A percentile compares a stretch with the other conserved stretches of the same genome.
Conservation (phyloP, 2,797 vertebrate species). For the Tapera naevia region DNA sequence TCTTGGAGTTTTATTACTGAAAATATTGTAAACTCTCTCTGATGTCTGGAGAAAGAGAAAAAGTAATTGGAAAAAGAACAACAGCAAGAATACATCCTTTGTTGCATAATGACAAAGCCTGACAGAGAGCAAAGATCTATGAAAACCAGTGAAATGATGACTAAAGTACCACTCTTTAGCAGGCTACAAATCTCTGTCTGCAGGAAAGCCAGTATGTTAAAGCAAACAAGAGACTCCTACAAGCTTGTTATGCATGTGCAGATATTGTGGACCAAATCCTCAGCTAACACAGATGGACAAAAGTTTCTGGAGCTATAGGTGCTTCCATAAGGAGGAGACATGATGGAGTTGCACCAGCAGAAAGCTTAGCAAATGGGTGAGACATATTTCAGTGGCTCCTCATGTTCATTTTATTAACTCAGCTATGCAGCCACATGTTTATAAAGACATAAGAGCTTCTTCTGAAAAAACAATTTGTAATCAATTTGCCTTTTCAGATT, state of each 20-base stretch:
- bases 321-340: not conserved
- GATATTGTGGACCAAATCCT: not conserved
- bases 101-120: not conserved
- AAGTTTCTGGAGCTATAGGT: not conserved
- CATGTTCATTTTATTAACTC: not conserved
- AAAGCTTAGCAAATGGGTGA: not conserved
- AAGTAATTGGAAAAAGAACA: not conserved
- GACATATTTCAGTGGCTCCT: not conserved
- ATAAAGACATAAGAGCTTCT: not conserved
- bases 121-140: not conserved
- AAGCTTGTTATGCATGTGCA: not conserved
- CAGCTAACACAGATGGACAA: not conserved
- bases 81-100: not conserved
- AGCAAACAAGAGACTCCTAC: not conserved
- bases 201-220: not conserved
- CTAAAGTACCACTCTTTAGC: not conserved
- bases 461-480: constrained; percentile 56
- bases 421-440: not conserved
- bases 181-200: not conserved
- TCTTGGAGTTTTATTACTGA: not conserved
- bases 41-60: not conserved
- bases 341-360: not conserved
- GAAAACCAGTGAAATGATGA: not conserved
- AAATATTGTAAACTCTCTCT: not conserved
- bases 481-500: constrained; percentile 46